Evolutionary conservation across 1,140 invertebrate species (phyloP).

Genomic region (Penaeus japonicus): DNA sequence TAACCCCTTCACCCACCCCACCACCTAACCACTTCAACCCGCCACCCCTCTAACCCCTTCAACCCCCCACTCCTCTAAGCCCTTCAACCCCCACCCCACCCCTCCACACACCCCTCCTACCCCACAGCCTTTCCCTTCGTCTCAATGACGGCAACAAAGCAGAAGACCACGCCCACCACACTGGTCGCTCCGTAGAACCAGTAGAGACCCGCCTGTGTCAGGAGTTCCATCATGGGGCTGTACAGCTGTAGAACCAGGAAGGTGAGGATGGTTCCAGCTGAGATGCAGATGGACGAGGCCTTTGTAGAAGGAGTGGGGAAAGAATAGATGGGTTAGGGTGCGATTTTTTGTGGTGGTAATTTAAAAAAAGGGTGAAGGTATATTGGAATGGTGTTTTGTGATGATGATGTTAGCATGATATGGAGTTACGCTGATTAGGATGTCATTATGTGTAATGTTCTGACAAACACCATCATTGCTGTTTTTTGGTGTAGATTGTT

Average conservation of each 20-base stretch:
- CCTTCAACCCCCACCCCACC: too few relatives aligned
- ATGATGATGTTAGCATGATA: too few relatives aligned
- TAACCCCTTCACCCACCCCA: too few relatives aligned
- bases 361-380: neutral
- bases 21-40: too few relatives aligned
- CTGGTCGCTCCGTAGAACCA: slow-evolving; percentile 27
- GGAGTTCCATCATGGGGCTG: slow-evolving; percentile 19
- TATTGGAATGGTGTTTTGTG: neutral
- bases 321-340: neutral
- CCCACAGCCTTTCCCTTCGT: slow-evolving; percentile 39
- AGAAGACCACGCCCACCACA: slow-evolving; percentile 11
- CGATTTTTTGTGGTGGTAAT: neutral
- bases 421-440: too few relatives aligned
- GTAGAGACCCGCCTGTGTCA: slow-evolving; percentile 35
- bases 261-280: neutral
- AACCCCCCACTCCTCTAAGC: too few relatives aligned
- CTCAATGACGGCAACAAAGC: slow-evolving; percentile 3
- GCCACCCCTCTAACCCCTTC: too few relatives aligned
- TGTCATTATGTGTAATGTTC: too few relatives aligned
- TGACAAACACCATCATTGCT: too few relatives aligned
- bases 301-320: neutral
- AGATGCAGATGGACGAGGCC: slow-evolving; percentile 45
- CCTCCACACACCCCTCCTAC: neutral
- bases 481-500: too few relatives aligned
- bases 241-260: slow-evolving; percentile 29